phyloP scores from a whole-genome alignment of 2,888 invertebrate species.

The Ophion obscuratus region DNA sequence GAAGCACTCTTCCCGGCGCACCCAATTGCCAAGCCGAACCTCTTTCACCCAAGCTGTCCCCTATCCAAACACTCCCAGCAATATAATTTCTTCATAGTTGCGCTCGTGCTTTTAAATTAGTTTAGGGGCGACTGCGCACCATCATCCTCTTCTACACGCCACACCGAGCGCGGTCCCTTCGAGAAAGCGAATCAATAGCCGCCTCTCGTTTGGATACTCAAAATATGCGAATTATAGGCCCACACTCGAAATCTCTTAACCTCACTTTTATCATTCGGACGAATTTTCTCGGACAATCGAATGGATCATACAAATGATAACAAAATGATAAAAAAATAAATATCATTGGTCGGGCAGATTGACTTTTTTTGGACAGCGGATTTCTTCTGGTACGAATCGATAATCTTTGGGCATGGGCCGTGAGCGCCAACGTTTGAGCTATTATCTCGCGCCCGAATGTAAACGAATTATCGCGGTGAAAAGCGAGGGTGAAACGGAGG shows the following conservation, averaged over 20 bases:
- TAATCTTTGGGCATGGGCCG: neutral
- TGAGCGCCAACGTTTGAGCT: conserved; percentile 7
- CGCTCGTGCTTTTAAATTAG: conserved; percentile 36
- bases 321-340: neutral
- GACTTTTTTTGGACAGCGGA: neutral
- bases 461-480: conserved; percentile 23
- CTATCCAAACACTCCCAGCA: conserved; percentile 49
- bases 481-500: conserved; percentile 4
- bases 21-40: conserved; percentile 47
- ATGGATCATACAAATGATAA: no score
- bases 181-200: neutral
- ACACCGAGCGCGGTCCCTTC: neutral
- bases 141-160: neutral
- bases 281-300: no score
- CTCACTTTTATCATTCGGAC: neutral
- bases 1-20: conserved; percentile 42
- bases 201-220: neutral
- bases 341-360: neutral
- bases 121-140: conserved; percentile 1
- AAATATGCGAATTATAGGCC: neutral
- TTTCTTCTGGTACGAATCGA: neutral
- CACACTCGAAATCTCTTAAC: neutral
- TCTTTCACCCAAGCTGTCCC: conserved; percentile 16
- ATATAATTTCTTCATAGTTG: conserved; percentile 54
- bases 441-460: conserved; percentile 24